Conservation (phyloP, 35 echinoderm and acorn worm species). For the Ophiothrix spiculata region DNA sequence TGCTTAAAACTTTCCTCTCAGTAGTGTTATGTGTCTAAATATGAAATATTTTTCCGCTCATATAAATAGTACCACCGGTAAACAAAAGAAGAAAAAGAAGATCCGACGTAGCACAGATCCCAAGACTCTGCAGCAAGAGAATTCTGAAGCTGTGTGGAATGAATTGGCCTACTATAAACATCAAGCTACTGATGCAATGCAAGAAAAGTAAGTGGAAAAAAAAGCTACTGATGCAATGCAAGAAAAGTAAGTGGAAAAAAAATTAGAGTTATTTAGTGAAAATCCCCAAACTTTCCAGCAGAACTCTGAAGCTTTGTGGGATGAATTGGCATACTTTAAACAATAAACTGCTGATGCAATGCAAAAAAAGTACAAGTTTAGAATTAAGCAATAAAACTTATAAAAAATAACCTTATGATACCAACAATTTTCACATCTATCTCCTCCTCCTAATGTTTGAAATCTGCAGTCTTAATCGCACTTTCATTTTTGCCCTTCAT, state of each 20-base stretch:
- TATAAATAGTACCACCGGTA: background rate
- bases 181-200: constrained; percentile 59
- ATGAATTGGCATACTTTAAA: constrained; percentile 97
- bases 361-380: no score
- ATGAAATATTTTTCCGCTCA: background rate
- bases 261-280: no score
- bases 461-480: no score
- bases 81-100: constrained; percentile 43
- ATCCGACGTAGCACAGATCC: constrained; percentile 45
- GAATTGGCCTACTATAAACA: constrained; percentile 95
- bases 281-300: no score
- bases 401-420: no score
- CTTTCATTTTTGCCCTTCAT: no score
- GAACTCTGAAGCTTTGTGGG: constrained; percentile 95
- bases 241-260: constrained; percentile 70
- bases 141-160: constrained; percentile 98
- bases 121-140: constrained; percentile 63
- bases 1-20: no score
- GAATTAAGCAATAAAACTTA: no score
- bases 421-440: no score
- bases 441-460: no score
- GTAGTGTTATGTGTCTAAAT: no score
- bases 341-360: constrained; percentile 58
- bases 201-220: constrained; percentile 68
- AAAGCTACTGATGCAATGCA: constrained; percentile 62